These are phyloP conservation scores for Eupelmus urozonus DNA, from an alignment of 2,888 invertebrate genomes.

Conservation along the genomic window DNA sequence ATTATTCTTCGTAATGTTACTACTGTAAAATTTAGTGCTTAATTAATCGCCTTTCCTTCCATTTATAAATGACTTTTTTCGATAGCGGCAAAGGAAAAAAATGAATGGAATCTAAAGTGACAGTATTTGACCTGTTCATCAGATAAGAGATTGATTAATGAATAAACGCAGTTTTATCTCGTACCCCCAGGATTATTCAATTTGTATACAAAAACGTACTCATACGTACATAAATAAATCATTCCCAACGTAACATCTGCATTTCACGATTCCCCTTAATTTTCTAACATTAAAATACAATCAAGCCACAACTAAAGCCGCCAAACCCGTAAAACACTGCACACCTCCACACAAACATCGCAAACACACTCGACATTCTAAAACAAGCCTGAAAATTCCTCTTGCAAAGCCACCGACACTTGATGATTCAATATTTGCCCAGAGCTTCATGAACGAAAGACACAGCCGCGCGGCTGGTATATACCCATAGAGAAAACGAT, in stretches of 20 bases:
- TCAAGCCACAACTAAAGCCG: too few species aligned
- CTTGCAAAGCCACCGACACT: not conserved
- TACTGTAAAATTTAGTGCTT: not conserved
- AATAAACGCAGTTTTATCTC: not conserved
- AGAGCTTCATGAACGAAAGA: slow-evolving; percentile 23
- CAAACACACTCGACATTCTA: too few species aligned
- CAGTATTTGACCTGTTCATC: slow-evolving; percentile 1
- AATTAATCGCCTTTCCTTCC: not conserved
- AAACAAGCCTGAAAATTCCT: not conserved
- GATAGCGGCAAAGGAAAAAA: not conserved
- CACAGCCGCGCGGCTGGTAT: not conserved
- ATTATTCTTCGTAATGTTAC: not conserved
- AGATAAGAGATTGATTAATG: slow-evolving; percentile 35
- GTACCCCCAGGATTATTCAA: not conserved
- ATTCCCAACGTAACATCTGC: too few species aligned
- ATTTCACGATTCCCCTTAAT: too few species aligned
- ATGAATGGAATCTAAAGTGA: not conserved
- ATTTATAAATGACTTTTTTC: slow-evolving; percentile 10
- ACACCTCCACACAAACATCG: too few species aligned
- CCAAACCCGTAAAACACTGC: too few species aligned
- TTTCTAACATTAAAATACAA: too few species aligned
- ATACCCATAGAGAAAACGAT: slow-evolving; percentile 50
- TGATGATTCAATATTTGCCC: slow-evolving; percentile 45
- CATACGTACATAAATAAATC: too few species aligned
- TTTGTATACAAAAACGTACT: not conserved